Percentiles rank a stretch among this genome's conserved stretches.
phyloP scores from a whole-genome alignment of 2,113 vertebrate species.

The Peromyscus leucopus region DNA sequence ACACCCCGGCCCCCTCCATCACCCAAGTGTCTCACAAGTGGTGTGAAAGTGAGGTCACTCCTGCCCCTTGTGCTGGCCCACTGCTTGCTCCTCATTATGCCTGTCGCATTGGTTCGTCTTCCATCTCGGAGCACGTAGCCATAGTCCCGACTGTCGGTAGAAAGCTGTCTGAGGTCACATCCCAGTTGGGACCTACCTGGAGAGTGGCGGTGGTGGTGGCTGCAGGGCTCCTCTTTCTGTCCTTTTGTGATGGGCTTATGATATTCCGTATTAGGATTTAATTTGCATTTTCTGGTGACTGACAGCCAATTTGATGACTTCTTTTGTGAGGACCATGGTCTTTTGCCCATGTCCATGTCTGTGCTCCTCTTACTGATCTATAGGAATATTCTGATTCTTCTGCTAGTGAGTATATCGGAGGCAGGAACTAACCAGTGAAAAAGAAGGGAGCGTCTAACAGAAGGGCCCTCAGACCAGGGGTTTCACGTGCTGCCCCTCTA shows the following conservation, averaged over 20 bases:
- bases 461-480: background rate
- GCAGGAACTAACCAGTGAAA: background rate
- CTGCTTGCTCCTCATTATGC: background rate
- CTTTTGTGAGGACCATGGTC: background rate
- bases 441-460: background rate
- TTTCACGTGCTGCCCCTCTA: rapidly evolving
- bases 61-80: rapidly evolving
- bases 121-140: background rate
- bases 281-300: background rate
- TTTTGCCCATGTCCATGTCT: background rate
- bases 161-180: background rate
- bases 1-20: background rate
- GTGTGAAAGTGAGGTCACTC: background rate
- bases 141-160: no score
- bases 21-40: background rate
- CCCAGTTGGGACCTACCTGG: background rate
- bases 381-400: no score
- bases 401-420: rapidly evolving
- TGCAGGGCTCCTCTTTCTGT: background rate
- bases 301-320: no score
- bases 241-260: no score
- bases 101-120: rapidly evolving
- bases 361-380: no score
- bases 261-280: no score
- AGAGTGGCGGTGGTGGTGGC: background rate